phyloP scores from a whole-genome alignment of 2,888 invertebrate genomes.

The Tenthredo livida region DNA sequence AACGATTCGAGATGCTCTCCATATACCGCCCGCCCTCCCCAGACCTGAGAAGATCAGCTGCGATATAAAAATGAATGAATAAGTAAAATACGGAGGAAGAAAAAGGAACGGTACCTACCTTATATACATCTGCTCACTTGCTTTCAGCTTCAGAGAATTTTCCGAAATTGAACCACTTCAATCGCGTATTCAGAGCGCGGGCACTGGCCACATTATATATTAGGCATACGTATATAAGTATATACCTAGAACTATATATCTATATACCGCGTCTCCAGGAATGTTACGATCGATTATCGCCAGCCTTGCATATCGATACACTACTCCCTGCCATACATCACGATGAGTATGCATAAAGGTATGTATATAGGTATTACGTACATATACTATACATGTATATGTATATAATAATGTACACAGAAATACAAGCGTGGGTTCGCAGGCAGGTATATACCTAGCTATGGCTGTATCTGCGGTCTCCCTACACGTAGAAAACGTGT shows the following conservation, averaged over 20 bases:
- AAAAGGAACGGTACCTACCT: no score
- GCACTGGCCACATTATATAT: neutral
- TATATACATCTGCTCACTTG: neutral
- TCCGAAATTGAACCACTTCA: neutral
- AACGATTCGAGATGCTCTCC: constrained; percentile 6
- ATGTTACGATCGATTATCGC: constrained; percentile 75
- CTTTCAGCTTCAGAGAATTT: neutral
- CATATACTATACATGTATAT: neutral
- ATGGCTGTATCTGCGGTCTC: constrained; percentile 30
- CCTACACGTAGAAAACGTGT: constrained; percentile 27
- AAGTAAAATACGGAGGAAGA: neutral
- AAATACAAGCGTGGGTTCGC: neutral
- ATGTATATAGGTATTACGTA: neutral
- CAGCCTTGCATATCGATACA: constrained; percentile 74
- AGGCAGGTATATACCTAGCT: neutral
- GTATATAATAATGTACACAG: constrained; percentile 9
- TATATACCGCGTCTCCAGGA: constrained; percentile 69
- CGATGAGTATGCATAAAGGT: constrained; percentile 24
- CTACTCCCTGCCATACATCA: constrained; percentile 45
- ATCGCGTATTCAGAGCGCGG: constrained; percentile 41
- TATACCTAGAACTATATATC: neutral
- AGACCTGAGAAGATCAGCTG: neutral
- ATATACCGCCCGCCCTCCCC: neutral
- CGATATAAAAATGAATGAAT: constrained; percentile 14
- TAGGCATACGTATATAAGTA: neutral